Evolutionary conservation across 2,113 vertebrate species (phyloP).

Genomic region (Chiloscyllium plagiosum): DNA sequence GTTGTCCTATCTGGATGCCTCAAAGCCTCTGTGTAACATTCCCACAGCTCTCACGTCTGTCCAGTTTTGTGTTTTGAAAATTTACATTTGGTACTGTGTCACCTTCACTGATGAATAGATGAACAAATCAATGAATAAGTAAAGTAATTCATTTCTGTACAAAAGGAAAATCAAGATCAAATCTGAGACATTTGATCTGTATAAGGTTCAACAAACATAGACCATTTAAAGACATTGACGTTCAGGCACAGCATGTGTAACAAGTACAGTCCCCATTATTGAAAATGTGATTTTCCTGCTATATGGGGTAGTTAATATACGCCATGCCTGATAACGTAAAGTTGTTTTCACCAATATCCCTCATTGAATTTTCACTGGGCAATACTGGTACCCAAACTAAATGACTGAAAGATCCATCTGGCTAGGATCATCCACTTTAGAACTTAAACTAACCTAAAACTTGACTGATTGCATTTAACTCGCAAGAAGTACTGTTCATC

Average conservation of each 20-base stretch:
- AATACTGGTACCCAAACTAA: not conserved
- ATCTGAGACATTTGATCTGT: not conserved
- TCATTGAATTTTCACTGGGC: not conserved
- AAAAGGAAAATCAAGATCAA: not conserved
- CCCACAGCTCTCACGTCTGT: too few species aligned
- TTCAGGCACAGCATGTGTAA: not conserved
- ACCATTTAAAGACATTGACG: not conserved
- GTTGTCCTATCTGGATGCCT: too few species aligned
- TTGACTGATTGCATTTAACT: not conserved
- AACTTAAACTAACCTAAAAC: not conserved
- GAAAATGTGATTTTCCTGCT: not conserved
- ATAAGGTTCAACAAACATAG: not conserved
- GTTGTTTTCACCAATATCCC: too few species aligned
- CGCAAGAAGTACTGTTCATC: not conserved
- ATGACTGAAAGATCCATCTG: not conserved
- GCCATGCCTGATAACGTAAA: too few species aligned
- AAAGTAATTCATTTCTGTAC: too few species aligned
- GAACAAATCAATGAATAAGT: too few species aligned
- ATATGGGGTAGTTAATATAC: not conserved
- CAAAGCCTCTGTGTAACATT: too few species aligned
- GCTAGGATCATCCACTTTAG: not conserved
- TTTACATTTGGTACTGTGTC: too few species aligned
- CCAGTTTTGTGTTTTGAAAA: too few species aligned
- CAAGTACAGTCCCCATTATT: not conserved
- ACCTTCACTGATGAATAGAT: too few species aligned